Base-by-base conservation (phyloP, 2,888 invertebrate genomes). In the Heteromyza rotundicornis region DNA sequence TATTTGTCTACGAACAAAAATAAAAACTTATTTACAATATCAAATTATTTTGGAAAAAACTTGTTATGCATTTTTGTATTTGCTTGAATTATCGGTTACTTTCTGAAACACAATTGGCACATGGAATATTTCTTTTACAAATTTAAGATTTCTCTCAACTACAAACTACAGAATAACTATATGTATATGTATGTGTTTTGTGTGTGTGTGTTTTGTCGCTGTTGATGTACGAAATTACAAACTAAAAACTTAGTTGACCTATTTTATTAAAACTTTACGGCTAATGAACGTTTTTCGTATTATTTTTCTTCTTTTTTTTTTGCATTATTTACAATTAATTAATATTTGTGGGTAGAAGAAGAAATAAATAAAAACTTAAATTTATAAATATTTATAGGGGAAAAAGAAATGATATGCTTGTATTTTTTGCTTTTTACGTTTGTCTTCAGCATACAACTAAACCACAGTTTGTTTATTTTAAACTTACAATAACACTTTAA, bases 381-480 rank as follows among this genome's bases (percentile, higher is more conserved):
- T n/a, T n/a, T n/a, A n/a, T n/a, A 36, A 17, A 16, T 54, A 20
- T 24, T 7, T 24, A 24, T 24, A 52, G 24, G 5, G 7, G 14
- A 24, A 24, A 12, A 14, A 23, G 7, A 32, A 53, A 35, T 16
- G 19, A 17, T 53, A 3, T 53, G n/a, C 19, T 12, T 53, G 3
- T 53, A 53, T 35, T 35, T 14, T 1, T 23, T 23, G 22, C 19
- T 36, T 40, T 51, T 36, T 51, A 1, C 23, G 8, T 20, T 20
- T 40, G 36, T 57, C 17, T 12, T 16, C 67, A 63, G 67, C 65
- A 68, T 73, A 74, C 72, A 69, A 73, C 74, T 74, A 74, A 72
- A 74, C 75, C 73, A 74, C 74, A 75, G 74, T 72, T 73, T 69
- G 68, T 71, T 70, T 54, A 58, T 20, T 35, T 36, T 60, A 50